Evolutionary conservation across 2,113 vertebrate genomes (phyloP).

Genomic region (Burhinus bistriatus): DNA sequence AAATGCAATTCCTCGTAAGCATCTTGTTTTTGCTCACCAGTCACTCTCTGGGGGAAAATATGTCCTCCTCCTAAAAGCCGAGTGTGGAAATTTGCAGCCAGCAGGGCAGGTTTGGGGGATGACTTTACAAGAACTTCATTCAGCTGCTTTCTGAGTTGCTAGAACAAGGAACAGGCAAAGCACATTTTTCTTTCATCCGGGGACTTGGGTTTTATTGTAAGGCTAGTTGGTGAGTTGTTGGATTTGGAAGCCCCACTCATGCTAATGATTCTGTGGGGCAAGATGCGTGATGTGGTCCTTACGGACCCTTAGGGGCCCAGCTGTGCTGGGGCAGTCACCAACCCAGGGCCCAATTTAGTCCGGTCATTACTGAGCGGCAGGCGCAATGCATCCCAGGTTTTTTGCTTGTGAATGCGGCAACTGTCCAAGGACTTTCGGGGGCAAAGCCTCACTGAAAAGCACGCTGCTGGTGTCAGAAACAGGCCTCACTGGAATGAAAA

Average conservation of each 20-base stretch:
- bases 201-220: not conserved
- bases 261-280: not conserved
- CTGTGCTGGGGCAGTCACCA: not conserved
- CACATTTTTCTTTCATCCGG: not conserved
- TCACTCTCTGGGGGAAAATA: not conserved
- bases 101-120: not conserved
- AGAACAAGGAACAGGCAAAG: not conserved
- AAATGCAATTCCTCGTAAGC: not conserved
- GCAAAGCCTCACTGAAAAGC: not conserved
- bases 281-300: not conserved
- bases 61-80: not conserved
- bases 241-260: not conserved
- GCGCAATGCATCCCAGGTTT: not conserved
- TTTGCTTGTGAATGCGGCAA: not conserved
- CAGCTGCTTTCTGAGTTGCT: not conserved
- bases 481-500: not conserved
- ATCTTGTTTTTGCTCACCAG: not conserved
- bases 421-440: not conserved
- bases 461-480: not conserved
- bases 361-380: not conserved
- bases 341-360: not conserved
- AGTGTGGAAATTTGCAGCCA: not conserved
- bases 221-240: not conserved
- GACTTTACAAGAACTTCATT: not conserved
- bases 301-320: not conserved